Conservation (phyloP, 2,888 invertebrate species). For the Galerucella nymphaeae region DNA sequence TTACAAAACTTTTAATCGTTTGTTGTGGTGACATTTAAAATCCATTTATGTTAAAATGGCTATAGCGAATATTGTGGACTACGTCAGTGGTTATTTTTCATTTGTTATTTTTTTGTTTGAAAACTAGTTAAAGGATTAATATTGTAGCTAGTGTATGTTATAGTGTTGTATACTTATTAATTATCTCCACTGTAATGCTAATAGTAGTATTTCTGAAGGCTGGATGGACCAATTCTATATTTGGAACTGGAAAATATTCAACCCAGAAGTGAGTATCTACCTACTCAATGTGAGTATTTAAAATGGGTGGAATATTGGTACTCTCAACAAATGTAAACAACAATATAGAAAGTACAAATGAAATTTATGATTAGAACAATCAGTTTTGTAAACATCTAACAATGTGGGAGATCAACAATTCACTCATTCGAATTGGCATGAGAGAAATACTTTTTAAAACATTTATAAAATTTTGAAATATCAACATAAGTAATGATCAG, state of each 20-base stretch:
- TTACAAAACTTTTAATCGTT: background rate
- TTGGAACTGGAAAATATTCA: constrained; percentile 11
- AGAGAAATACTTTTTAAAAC: too few relatives aligned
- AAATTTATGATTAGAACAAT: background rate
- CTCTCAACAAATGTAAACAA: background rate
- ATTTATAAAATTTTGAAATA: too few relatives aligned
- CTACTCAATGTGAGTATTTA: constrained; percentile 5
- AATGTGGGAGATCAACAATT: background rate
- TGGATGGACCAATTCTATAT: constrained; percentile 18
- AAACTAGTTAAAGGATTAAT: constrained; percentile 25
- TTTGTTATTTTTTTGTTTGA: constrained; percentile 24
- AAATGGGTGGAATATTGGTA: background rate
- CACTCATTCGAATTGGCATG: too few relatives aligned
- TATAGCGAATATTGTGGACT: constrained; percentile 25
- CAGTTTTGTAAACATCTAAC: background rate
- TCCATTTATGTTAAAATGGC: constrained; percentile 10
- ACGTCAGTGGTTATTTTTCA: constrained; percentile 31
- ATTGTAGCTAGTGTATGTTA: background rate
- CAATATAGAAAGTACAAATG: background rate
- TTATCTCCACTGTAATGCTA: background rate
- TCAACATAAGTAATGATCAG: background rate
- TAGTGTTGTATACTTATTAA: background rate
- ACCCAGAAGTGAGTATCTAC: constrained; percentile 16
- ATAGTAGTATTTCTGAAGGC: background rate
- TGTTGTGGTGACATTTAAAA: constrained; percentile 6